Conservation (phyloP, 2,113 vertebrate genomes). For the Apteryx mantelli region DNA sequence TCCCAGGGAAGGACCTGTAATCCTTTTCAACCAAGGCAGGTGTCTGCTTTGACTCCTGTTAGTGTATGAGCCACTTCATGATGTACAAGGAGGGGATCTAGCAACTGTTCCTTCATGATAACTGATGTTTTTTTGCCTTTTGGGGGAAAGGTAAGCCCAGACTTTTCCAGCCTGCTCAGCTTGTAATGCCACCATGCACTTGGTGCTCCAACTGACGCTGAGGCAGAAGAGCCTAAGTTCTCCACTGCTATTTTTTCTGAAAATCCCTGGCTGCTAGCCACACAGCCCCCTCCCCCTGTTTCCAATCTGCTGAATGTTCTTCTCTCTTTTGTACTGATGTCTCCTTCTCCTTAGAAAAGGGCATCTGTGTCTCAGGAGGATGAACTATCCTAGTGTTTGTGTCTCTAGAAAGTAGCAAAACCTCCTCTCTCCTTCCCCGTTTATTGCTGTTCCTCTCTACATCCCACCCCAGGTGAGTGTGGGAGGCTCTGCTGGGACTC, state of each 20-base stretch:
- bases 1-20: neutral
- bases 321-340: neutral
- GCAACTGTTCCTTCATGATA: neutral
- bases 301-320: neutral
- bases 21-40: neutral
- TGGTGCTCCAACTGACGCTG: neutral
- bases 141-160: neutral
- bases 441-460: neutral
- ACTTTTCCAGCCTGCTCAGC: neutral
- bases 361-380: neutral
- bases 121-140: neutral
- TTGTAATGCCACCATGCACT: neutral
- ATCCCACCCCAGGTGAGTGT: rapidly evolving
- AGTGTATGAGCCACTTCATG: rapidly evolving
- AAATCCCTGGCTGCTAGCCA: neutral
- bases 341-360: neutral
- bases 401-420: neutral
- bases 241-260: neutral
- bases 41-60: neutral
- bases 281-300: neutral
- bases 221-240: neutral
- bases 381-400: neutral
- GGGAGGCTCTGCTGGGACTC: neutral
- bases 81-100: rapidly evolving
- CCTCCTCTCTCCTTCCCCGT: neutral